phyloP scores from a whole-genome alignment of 1,140 invertebrate species.

The Nebria ingens region DNA sequence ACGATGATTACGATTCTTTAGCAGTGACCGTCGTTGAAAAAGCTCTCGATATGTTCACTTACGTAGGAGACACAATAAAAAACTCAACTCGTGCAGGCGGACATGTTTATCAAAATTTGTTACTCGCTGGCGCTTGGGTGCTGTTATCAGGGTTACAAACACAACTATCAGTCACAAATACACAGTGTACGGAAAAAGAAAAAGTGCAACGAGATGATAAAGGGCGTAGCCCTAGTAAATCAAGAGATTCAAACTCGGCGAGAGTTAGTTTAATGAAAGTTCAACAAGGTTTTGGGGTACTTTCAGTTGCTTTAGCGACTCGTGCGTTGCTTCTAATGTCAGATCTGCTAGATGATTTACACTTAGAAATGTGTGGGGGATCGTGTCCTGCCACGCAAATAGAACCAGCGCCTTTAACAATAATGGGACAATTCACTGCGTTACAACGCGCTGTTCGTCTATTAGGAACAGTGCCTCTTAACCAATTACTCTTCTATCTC shows the following conservation, averaged over 20 bases:
- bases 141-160: slow-evolving; percentile 75
- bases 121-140: slow-evolving; percentile 79
- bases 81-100: slow-evolving; percentile 77
- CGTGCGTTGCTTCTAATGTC: slow-evolving; percentile 58
- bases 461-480: slow-evolving; percentile 52
- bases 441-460: slow-evolving; percentile 56
- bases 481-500: slow-evolving; percentile 74
- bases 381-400: slow-evolving; percentile 18
- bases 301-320: slow-evolving; percentile 68
- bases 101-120: slow-evolving; percentile 80
- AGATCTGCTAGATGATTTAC: slow-evolving; percentile 55
- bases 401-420: slow-evolving; percentile 46
- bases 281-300: slow-evolving; percentile 70
- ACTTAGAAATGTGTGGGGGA: slow-evolving; percentile 39
- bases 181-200: slow-evolving; percentile 39
- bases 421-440: slow-evolving; percentile 49
- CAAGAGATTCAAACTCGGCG: slow-evolving; percentile 38
- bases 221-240: slow-evolving; percentile 54
- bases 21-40: slow-evolving; percentile 60
- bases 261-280: slow-evolving; percentile 34
- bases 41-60: slow-evolving; percentile 70
- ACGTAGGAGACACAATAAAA: slow-evolving; percentile 68
- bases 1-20: slow-evolving; percentile 57
- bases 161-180: slow-evolving; percentile 46
- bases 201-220: slow-evolving; percentile 41